Percentiles rank a stretch among this genome's conserved stretches.
These are phyloP conservation scores for Balaenoptera acutorostrata DNA, from an alignment of 2,113 vertebrate species.

Conservation along the genomic window DNA sequence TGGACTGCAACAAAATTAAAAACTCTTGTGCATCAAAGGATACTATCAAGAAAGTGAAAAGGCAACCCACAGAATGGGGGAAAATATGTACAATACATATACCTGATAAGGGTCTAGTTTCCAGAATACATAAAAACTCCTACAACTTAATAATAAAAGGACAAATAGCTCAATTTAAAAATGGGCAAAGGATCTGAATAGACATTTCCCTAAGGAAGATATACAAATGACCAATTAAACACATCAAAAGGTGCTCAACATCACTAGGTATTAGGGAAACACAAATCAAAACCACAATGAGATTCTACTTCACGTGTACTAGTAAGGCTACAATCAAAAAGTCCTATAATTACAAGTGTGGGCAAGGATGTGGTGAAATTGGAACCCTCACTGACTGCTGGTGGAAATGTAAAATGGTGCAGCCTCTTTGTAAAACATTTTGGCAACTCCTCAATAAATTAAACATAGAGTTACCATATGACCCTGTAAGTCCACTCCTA, in stretches of 20 bases:
- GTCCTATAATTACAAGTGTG: neutral
- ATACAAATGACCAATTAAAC: neutral
- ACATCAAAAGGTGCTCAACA: neutral
- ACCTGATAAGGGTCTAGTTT: neutral
- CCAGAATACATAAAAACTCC: neutral
- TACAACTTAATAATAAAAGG: neutral
- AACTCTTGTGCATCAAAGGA: too few relatives aligned
- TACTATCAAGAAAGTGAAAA: too few relatives aligned
- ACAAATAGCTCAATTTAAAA: neutral
- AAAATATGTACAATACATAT: neutral
- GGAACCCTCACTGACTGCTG: neutral
- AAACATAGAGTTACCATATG: neutral
- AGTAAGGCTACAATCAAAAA: neutral
- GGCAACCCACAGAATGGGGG: too few relatives aligned
- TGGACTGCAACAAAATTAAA: too few relatives aligned
- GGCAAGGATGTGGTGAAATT: neutral
- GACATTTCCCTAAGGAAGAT: neutral
- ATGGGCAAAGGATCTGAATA: neutral
- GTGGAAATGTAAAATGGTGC: neutral
- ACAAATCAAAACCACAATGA: neutral
- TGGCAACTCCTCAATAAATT: neutral
- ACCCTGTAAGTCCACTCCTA: neutral
- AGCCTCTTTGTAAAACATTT: neutral
- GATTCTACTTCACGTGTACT: too few relatives aligned
- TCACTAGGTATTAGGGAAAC: neutral